A percentile compares a stretch with the other conserved stretches of the same genome.
phyloP scores from a whole-genome alignment of 1,140 invertebrate genomes.

The Drosophila quadrilineata region DNA sequence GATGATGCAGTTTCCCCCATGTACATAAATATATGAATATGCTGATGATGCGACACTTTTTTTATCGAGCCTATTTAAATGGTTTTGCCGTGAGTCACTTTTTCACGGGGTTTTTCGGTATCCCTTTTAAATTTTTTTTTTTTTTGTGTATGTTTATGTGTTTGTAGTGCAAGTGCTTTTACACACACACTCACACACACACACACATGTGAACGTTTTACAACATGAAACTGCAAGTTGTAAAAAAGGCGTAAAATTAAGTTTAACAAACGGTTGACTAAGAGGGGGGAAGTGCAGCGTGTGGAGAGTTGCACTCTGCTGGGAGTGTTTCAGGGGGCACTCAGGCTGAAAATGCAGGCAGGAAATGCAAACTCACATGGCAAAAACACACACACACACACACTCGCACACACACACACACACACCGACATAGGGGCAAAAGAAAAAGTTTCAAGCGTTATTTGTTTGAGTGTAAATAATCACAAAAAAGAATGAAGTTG shows the following conservation, averaged over 20 bases:
- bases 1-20: conserved; percentile 33
- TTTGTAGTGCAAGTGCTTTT: conserved; percentile 52
- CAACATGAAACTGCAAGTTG: conserved; percentile 73
- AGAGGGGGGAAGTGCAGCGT: neutral
- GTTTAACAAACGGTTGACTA: conserved; percentile 65
- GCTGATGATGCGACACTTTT: conserved; percentile 61
- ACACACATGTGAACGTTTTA: conserved; percentile 42
- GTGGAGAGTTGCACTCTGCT: conserved; percentile 6
- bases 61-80: conserved; percentile 56
- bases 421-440: conserved; percentile 25
- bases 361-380: conserved; percentile 71
- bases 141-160: conserved; percentile 15
- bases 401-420: conserved; percentile 8
- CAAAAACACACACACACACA: conserved; percentile 7
- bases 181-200: conserved; percentile 1
- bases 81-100: conserved; percentile 8
- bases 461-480: conserved; percentile 79
- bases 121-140: conserved; percentile 29
- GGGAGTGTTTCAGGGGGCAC: conserved; percentile 49
- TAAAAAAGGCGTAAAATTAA: conserved; percentile 79
- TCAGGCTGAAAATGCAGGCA: conserved; percentile 74
- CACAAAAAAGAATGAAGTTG: conserved; percentile 51
- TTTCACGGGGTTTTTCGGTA: neutral
- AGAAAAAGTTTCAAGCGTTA: conserved; percentile 72
- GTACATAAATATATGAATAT: conserved; percentile 18